Evolutionary conservation across 2,888 invertebrate genomes (phyloP), one percentile per base, ranked within the genome.

Genomic region (Achlya flavicornis): DNA sequence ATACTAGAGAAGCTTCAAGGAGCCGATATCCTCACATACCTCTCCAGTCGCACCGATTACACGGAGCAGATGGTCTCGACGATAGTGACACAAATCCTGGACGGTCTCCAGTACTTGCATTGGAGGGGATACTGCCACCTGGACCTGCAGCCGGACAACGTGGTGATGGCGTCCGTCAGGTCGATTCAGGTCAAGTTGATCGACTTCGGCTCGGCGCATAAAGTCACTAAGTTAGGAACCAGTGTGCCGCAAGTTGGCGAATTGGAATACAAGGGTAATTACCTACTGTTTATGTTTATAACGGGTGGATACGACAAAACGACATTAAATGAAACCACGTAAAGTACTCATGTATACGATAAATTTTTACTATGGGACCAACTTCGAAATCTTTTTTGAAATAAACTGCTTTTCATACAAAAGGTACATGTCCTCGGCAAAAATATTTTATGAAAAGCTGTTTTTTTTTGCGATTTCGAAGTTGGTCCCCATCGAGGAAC

Each of bases 91-190:
- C 99, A 99, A 92, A 92, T 98, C 0, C 90, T 98, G 64, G 98
- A 98, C 81, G 99, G 96, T 0, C 92, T 99, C 0, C 98, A 99
- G 89, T 99, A 98, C 88, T 93, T 99, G 57, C 99, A 99, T 88
- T 98, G 98, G 97, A 95, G 98, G 78, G 98, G 98, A 3, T 96
- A 96, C 74, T 97, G 97, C 75, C 98, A 98, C 86, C 91, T 98
- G 68, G 97, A 98, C 86, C 93, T 99, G 61, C 98, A 99, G 87
- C 99, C 99, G 0, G 98, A 98, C 84, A 99, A 99, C 88, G 95
- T 99, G 33, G 97, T 99, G 4, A 97, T 99, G 97, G 96, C 97
- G 1, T 96, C 97, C 0, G 96, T 98, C 16, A 94, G 98, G 72
- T 96, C 97, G 0, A 95, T 97, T 10, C 97, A 98, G 87, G 95